Evolutionary conservation across 2,888 invertebrate genomes (phyloP), one percentile per base, ranked within the genome.

Genomic region (Tinea pellionella): DNA sequence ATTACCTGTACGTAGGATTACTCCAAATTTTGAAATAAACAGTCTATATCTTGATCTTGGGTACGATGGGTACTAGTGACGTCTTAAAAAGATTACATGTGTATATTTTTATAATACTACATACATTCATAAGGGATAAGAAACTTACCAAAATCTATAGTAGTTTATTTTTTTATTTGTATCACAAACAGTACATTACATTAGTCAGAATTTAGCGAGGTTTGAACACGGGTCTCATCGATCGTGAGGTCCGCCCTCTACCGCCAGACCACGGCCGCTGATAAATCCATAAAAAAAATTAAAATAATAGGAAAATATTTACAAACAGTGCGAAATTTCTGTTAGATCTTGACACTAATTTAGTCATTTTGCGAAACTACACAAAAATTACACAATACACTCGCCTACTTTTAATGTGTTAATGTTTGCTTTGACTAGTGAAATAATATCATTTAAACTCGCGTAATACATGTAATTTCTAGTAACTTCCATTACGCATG

Each of bases 11-110:
- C n/a, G n/a, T n/a, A n/a, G n/a, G n/a, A n/a, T n/a, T n/a, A n/a
- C n/a, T n/a, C n/a, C n/a, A n/a, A n/a, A n/a, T n/a, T n/a, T n/a
- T n/a, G n/a, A n/a, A n/a, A n/a, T n/a, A n/a, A n/a, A n/a, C n/a
- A n/a, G 42, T 42, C 42, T 42, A 42, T 42, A 42, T 42, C 42
- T 42, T 42, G 42, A 42, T 42, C 42, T 42, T 42, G 42, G 42
- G 42, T 42, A 42, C 42, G n/a, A 42, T 42, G 42, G 42, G 42
- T 42, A 42, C 42, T 42, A 42, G 42, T 42, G 42, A 42, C 42
- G 42, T 42, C 42, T 42, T 42, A 42, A 42, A 42, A 42, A 42
- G 13, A 42, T 42, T 42, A 42, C 42, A 42, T 42, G 42, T 42
- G 42, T 42, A 42, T 42, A 42, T 42, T 42, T 42, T 42, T 42